Base-by-base conservation (phyloP, 2,113 vertebrate species). In the Hylia prasina region DNA sequence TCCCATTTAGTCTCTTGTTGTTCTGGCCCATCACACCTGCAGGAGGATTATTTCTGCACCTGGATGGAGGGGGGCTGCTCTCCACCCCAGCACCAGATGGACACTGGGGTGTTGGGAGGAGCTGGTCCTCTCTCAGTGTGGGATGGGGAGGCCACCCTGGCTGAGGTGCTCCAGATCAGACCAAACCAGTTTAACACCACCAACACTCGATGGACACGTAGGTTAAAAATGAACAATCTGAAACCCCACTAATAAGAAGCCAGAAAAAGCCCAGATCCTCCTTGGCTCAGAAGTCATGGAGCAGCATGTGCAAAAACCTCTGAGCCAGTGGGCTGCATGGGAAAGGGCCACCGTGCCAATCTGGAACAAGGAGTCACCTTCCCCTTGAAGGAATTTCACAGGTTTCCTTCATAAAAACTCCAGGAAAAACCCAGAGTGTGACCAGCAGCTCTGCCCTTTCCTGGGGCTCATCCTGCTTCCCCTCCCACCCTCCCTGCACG, bases 181-280 rank as follows among this genome's bases (percentile, higher is more conserved):
- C 11, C 73, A 68, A 68, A 78, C 10, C 73, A 37, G 12, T 12
- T 44, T 2, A 40, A 30, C 12, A 7, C 2, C 13, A 44, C 2
- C 15, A 73, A 16, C 23, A 4, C 18, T 30, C 0, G 10, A 42
- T 8, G 31, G 30, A 72, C 21, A 9, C 2, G 2, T 0, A 69
- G 23, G 53, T 39, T 45, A 31, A 69, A 88, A 39, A 79, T 2
- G 51, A 56, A 16, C 10, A 35, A 50, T 13, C n/a, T 30, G n/a
- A 78, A 84, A 87, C 6, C 25, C 22, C 40, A 24, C 22, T 8
- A 50, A 44, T 11, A 85, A 75, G 0, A 3, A 91, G 45, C 23
- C 76, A 91, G 57, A 48, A 64, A 78, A 50, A 5, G 0, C 0
- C 10, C 78, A 83, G 70, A 11, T 15, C 39, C 50, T 80, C 28